phyloP scores from a whole-genome alignment of 2,113 vertebrate genomes.

The Ceyx cyanopectus region DNA sequence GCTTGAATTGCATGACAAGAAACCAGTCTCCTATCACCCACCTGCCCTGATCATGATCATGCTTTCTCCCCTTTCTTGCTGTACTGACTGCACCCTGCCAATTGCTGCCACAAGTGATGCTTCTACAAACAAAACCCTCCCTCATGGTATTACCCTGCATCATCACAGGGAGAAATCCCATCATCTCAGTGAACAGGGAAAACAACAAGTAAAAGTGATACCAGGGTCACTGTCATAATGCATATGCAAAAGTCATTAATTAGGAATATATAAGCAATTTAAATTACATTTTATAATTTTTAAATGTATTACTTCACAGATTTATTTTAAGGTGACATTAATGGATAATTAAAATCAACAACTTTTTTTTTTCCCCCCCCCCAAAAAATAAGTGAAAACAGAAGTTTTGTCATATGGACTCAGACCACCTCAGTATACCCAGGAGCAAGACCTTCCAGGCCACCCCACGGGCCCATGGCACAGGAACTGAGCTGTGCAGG shows the following conservation, averaged over 20 bases:
- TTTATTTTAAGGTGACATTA: neutral
- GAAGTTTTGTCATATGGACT: fast-evolving
- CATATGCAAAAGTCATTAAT: neutral
- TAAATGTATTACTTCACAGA: neutral
- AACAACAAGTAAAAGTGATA: neutral
- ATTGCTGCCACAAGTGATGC: neutral
- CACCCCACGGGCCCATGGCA: fast-evolving
- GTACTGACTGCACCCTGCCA: neutral
- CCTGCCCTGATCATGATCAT: neutral
- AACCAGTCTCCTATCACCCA: neutral
- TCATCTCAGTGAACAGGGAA: neutral
- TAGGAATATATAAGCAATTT: neutral
- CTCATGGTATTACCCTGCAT: neutral
- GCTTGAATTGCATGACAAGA: neutral
- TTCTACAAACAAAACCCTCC: neutral
- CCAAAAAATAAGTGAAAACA: neutral
- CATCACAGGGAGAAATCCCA: neutral
- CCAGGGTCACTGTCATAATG: neutral
- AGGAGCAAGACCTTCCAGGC: neutral
- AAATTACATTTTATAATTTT: neutral
- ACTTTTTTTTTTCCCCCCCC: too few species aligned
- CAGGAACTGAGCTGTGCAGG: neutral
- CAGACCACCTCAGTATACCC: neutral
- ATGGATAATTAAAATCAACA: neutral
- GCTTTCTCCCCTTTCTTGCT: neutral